Base-by-base conservation (phyloP, 2,113 vertebrate species). In the Otocyon megalotis region DNA sequence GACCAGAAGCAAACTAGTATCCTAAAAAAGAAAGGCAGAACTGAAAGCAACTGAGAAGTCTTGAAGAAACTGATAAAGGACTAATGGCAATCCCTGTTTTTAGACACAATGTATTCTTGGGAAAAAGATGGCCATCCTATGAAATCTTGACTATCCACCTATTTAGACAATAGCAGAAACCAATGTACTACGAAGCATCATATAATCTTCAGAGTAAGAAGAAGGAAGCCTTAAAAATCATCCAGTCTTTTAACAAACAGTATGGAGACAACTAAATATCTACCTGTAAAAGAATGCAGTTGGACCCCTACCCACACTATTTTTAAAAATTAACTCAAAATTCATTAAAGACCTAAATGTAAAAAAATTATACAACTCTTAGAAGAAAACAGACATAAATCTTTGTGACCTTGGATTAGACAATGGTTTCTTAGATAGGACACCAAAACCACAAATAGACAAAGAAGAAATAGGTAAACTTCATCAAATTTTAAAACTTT, bases 311-410 rank as follows among this genome's bases (percentile, higher is more conserved):
- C 63, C 43, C 62, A 90, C 17, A 72, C 6, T 63, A 72, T 54
- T 79, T 86, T 92, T n/a, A 93, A 80, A 93, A 90, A 79, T 93
- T 62, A 93, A 90, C 22, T 93, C 43, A 90, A 96, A 85, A 93
- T 85, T 48, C 17, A 32, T 79, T 37, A 80, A 26, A 71, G 54
- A 50, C 43, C 48, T 90, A 71, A 90, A 74, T 82, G 2, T 86
- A 88, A 85, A 54, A 63, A 71, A 62, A n/a, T 12, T 83, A 82
- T n/a, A 85, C 43, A 85, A 96, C 28, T 89, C 79, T 81, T 35
- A 81, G n/a, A 50, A 65, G 63, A 71, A 92, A 90, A 81, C 17
- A 80, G 48, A 82, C 14, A 71, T 53, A 93, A 87, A 65, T 58
- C 9, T 37, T 67, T 50, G 20, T 58, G 35, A 86, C 35, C 9